phyloP scores from a whole-genome alignment of 2,797 vertebrate species.

The Oreochromis grahami region DNA sequence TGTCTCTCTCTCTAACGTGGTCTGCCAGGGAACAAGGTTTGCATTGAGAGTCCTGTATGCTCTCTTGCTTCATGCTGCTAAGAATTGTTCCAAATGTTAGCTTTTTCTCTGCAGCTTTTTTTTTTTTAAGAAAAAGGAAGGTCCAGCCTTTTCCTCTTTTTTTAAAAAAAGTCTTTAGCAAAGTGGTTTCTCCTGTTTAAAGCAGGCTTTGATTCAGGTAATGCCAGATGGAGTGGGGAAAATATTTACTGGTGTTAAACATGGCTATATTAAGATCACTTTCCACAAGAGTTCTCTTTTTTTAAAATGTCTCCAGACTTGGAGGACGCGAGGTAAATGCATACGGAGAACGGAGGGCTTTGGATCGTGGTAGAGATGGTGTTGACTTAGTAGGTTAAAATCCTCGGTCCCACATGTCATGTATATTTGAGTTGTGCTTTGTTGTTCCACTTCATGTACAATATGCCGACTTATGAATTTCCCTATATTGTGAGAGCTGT shows the following conservation, averaged over 20 bases:
- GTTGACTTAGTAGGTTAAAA: slow-evolving; percentile 49
- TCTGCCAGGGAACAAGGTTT: slow-evolving; percentile 74
- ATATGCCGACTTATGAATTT: slow-evolving; percentile 50
- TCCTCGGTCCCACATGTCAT: slow-evolving; percentile 58
- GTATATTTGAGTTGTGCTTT: slow-evolving; percentile 71
- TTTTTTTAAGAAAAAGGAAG: slow-evolving; percentile 22
- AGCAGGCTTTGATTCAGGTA: slow-evolving; percentile 63
- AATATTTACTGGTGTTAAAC: slow-evolving; percentile 66
- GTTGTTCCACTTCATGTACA: slow-evolving; percentile 70
- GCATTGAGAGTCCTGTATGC: slow-evolving; percentile 71
- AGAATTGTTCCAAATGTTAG: slow-evolving; percentile 72
- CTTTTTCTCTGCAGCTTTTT: slow-evolving; percentile 19
- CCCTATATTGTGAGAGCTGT: slow-evolving; percentile 65
- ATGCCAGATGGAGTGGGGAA: slow-evolving; percentile 45
- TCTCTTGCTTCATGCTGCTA: slow-evolving; percentile 63
- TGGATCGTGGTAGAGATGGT: slow-evolving; percentile 30
- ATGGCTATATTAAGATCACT: slow-evolving; percentile 58
- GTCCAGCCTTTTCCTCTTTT: slow-evolving; percentile 55
- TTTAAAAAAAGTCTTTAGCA: slow-evolving; percentile 44
- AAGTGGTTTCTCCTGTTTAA: slow-evolving; percentile 55
- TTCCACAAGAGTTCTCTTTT: slow-evolving; percentile 20
- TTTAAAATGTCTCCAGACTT: slow-evolving; percentile 15
- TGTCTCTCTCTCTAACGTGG: slow-evolving; percentile 68
- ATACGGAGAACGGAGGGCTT: slow-evolving; percentile 18
- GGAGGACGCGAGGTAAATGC: slow-evolving; percentile 37